Percentiles rank a stretch among this genome's conserved stretches.
phyloP scores from a whole-genome alignment of 1,140 invertebrate genomes.

The Metaphire vulgaris region DNA sequence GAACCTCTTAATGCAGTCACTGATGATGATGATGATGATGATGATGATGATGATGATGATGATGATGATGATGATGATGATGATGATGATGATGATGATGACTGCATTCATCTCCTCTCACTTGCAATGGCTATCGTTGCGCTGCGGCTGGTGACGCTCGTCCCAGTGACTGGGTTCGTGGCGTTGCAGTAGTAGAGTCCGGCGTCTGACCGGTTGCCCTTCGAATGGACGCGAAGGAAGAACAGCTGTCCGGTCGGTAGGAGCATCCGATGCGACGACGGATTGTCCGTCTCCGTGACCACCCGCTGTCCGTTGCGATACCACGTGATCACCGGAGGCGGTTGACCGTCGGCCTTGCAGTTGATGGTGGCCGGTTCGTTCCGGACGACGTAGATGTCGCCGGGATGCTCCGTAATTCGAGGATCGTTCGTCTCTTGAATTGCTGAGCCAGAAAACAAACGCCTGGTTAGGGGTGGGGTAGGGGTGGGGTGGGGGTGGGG shows the following conservation, averaged over 20 bases:
- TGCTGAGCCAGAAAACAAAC: no score
- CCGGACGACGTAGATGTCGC: slow-evolving; percentile 82
- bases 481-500: no score
- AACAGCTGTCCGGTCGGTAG: slow-evolving; percentile 84
- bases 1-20: not conserved
- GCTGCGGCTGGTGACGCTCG: slow-evolving; percentile 74
- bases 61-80: slow-evolving; percentile 15
- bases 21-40: slow-evolving; percentile 15
- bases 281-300: slow-evolving; percentile 51
- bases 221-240: slow-evolving; percentile 69
- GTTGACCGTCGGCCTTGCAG: slow-evolving; percentile 67
- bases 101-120: slow-evolving; percentile 57
- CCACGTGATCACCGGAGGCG: slow-evolving; percentile 80
- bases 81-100: slow-evolving; percentile 12
- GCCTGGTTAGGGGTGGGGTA: no score
- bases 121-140: slow-evolving; percentile 88
- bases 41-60: slow-evolving; percentile 15
- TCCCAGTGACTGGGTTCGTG: slow-evolving; percentile 72
- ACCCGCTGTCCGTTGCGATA: slow-evolving; percentile 54
- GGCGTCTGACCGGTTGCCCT: slow-evolving; percentile 42
- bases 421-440: slow-evolving; percentile 53
- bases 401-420: slow-evolving; percentile 85
- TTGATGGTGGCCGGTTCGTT: slow-evolving; percentile 60
- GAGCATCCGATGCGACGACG: slow-evolving; percentile 61
- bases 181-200: slow-evolving; percentile 82